phyloP scores from a whole-genome alignment of 1,140 invertebrate species.

The Sarcophaga bullata region DNA sequence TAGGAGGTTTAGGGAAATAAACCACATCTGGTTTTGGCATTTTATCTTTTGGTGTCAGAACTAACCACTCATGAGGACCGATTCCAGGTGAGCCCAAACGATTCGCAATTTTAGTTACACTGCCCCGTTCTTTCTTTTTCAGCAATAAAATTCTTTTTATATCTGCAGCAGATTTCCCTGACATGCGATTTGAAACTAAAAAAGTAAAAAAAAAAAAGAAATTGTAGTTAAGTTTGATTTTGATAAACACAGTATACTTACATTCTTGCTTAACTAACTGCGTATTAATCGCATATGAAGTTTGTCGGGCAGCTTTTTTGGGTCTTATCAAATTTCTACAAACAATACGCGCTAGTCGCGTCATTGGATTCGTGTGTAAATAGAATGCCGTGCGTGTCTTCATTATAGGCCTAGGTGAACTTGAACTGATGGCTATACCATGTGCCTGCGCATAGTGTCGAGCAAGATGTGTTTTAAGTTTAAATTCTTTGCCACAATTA shows the following conservation, averaged over 20 bases:
- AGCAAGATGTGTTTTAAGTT: slow-evolving; percentile 89
- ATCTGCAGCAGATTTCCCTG: slow-evolving; percentile 71
- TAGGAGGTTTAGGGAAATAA: slow-evolving; percentile 88
- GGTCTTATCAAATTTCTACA: slow-evolving; percentile 86
- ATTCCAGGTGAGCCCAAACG: slow-evolving; percentile 76
- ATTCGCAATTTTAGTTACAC: slow-evolving; percentile 82
- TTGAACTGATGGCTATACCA: slow-evolving; percentile 75
- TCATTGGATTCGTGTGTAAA: slow-evolving; percentile 87
- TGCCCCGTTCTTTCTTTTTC: slow-evolving; percentile 71
- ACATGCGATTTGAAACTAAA: slow-evolving; percentile 72
- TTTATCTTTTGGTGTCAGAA: slow-evolving; percentile 80
- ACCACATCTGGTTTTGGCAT: slow-evolving; percentile 82
- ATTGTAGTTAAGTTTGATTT: not conserved
- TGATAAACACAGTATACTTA: slow-evolving; percentile 65
- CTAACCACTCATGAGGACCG: slow-evolving; percentile 80
- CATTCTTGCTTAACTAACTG: slow-evolving; percentile 87
- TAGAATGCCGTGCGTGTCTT: slow-evolving; percentile 97
- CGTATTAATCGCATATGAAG: slow-evolving; percentile 87
- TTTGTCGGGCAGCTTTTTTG: slow-evolving; percentile 86
- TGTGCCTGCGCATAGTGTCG: slow-evolving; percentile 93
- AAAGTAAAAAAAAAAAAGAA: slow-evolving; percentile 12
- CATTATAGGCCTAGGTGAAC: slow-evolving; percentile 91
- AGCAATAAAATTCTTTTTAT: slow-evolving; percentile 70
- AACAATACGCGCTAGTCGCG: slow-evolving; percentile 85
- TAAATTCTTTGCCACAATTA: slow-evolving; percentile 94